These are phyloP conservation scores for Phoenoteleia sp. DNA, from an alignment of 2,888 invertebrate species.

Conservation along the genomic window DNA sequence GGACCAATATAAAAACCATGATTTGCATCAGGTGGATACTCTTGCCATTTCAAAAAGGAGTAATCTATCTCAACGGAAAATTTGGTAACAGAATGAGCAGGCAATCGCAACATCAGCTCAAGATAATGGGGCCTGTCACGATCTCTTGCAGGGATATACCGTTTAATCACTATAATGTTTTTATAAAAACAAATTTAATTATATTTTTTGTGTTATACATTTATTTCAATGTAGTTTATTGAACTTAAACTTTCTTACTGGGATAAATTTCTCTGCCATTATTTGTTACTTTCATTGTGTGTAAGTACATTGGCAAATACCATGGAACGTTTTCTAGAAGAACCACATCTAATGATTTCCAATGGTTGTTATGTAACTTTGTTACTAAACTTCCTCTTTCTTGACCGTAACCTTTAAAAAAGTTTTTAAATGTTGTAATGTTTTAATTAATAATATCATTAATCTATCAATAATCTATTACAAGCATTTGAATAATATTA, in stretches of 20 bases:
- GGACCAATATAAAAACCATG: slow-evolving; percentile 99
- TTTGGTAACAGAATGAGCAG: slow-evolving; percentile 93
- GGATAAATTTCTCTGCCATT: slow-evolving; percentile 89
- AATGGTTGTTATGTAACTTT: slow-evolving; percentile 94
- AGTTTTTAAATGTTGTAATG: too few relatives aligned
- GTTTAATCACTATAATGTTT: slow-evolving; percentile 85
- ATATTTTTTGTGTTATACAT: neutral
- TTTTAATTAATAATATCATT: too few relatives aligned
- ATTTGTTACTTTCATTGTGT: slow-evolving; percentile 91
- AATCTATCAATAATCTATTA: too few relatives aligned
- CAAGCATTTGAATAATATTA: too few relatives aligned
- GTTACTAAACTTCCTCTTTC: slow-evolving; percentile 96
- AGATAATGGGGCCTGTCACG: slow-evolving; percentile 95
- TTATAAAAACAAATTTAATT: too few relatives aligned
- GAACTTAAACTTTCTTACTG: slow-evolving; percentile 76
- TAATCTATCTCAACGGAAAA: slow-evolving; percentile 97
- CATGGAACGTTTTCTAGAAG: slow-evolving; percentile 97
- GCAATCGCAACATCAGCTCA: slow-evolving; percentile 93
- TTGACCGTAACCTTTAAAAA: slow-evolving; percentile 93
- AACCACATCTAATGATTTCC: slow-evolving; percentile 92
- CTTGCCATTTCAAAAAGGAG: slow-evolving; percentile 99
- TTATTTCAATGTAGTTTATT: too few relatives aligned
- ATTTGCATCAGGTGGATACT: slow-evolving; percentile 99
- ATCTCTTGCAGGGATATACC: slow-evolving; percentile 93
- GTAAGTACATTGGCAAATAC: slow-evolving; percentile 96